phyloP scores from a whole-genome alignment of 2,797 vertebrate genomes.

The Denticeps clupeoides region DNA sequence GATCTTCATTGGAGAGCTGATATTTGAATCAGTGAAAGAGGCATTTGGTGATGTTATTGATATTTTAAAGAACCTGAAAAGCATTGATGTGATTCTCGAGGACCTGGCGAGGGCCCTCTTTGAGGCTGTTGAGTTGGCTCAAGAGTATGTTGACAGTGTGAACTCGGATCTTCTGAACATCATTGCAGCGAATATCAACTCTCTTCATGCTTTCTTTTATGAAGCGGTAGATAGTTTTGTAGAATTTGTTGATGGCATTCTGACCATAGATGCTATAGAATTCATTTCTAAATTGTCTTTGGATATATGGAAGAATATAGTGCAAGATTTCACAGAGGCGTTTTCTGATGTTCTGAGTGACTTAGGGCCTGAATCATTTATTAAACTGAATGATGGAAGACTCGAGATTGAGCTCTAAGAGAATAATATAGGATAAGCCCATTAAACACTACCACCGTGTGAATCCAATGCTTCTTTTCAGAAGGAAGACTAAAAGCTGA shows the following conservation, averaged over 20 bases:
- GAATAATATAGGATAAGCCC: constrained; percentile 30
- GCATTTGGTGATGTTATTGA: constrained; percentile 35
- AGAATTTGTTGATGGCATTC: constrained; percentile 32
- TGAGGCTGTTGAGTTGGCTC: constrained; percentile 45
- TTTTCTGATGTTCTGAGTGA: constrained; percentile 49
- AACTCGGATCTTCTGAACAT: constrained; percentile 53
- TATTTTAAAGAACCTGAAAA: constrained; percentile 50
- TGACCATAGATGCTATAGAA: constrained; percentile 28
- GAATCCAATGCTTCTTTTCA: no score
- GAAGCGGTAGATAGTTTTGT: constrained; percentile 41
- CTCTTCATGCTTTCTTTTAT: constrained; percentile 28
- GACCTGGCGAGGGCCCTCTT: constrained; percentile 49
- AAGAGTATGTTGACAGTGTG: constrained; percentile 52
- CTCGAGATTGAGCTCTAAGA: constrained; percentile 61
- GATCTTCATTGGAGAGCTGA: constrained; percentile 42
- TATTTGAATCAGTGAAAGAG: constrained; percentile 45
- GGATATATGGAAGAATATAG: constrained; percentile 24
- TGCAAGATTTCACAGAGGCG: constrained; percentile 39
- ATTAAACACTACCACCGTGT: constrained; percentile 44
- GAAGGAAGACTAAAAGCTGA: no score
- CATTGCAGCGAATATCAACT: constrained; percentile 35
- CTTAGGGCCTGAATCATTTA: constrained; percentile 34
- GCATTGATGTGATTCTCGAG: constrained; percentile 56
- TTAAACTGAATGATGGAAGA: constrained; percentile 56
- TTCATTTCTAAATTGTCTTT: constrained; percentile 12